phyloP scores from a whole-genome alignment of 1,140 invertebrate genomes.

The Drosophila ercepeae region DNA sequence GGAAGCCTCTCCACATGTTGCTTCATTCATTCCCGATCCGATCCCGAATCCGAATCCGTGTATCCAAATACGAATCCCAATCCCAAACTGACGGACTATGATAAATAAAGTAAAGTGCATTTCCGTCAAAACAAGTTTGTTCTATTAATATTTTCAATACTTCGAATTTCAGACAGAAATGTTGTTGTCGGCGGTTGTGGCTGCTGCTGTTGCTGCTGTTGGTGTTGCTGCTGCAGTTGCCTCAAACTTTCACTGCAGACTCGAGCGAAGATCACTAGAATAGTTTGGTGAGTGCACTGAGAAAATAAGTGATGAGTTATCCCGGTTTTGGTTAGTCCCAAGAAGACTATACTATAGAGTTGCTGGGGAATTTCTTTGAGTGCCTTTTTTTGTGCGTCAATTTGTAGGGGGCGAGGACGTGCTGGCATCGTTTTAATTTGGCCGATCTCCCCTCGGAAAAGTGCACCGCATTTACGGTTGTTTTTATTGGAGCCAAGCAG shows the following conservation, averaged over 20 bases:
- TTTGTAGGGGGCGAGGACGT: slow-evolving; percentile 31
- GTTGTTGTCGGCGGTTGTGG: slow-evolving; percentile 49
- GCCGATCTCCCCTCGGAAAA: slow-evolving; percentile 68
- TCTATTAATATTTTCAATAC: slow-evolving; percentile 83
- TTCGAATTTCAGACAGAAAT: slow-evolving; percentile 76
- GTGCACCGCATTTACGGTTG: slow-evolving; percentile 74
- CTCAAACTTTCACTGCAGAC: slow-evolving; percentile 68
- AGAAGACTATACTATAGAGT: no score
- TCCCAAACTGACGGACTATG: slow-evolving; percentile 68
- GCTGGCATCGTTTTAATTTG: slow-evolving; percentile 76
- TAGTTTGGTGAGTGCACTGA: slow-evolving; percentile 31
- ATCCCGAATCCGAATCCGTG: slow-evolving; percentile 19
- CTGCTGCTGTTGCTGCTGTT: slow-evolving; percentile 7
- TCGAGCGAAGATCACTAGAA: slow-evolving; percentile 68
- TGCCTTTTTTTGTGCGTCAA: slow-evolving; percentile 26
- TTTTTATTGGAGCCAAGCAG: slow-evolving; percentile 82
- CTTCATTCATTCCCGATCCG: slow-evolving; percentile 66
- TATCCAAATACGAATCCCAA: slow-evolving; percentile 45
- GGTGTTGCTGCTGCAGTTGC: slow-evolving; percentile 27
- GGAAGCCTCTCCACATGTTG: slow-evolving; percentile 71
- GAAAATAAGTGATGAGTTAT: not conserved
- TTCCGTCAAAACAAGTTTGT: slow-evolving; percentile 82
- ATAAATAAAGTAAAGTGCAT: slow-evolving; percentile 83
- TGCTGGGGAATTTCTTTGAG: not conserved
- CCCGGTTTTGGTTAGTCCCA: not conserved